Base-by-base conservation (phyloP, 2,888 invertebrate genomes). In the Meteorus cinctellus region DNA sequence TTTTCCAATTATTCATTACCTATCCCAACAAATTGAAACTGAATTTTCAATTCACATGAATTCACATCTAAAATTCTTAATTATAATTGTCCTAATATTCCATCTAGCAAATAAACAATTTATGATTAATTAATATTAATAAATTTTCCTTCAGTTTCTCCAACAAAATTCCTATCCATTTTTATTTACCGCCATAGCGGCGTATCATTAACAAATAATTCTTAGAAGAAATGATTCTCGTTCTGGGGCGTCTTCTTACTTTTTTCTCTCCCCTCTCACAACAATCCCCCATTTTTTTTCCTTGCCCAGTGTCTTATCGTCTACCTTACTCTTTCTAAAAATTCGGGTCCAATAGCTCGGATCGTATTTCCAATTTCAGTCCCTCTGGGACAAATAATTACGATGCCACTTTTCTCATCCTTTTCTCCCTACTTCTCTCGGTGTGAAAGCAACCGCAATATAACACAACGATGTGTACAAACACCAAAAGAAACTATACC, bases 171-270 rank as follows among this genome's bases (percentile, higher is more conserved):
- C 48, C 48, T n/a, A 48, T 6, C 16, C 16, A 48, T n/a, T 14
- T n/a, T 3, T 16, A 48, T 5, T n/a, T n/a, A 48, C 4, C 4
- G 77, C 74, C 75, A 48, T n/a, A 29, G n/a, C 31, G 31, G 65
- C 68, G 81, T 81, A 81, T 84, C 83, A 83, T 83, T 84, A 84
- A 85, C 83, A 82, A 84, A 85, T 85, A 82, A 83, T 85, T 83
- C 83, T 72, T 70, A 79, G 82, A 82, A 83, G 69, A 31, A 79
- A 75, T 73, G 45, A 76, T 78, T 34, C 55, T 62, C 62, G 16
- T 62, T 62, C n/a, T 19, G 55, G 19, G 24, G 10, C 19, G 19
- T 19, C 31, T 48, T 24, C 14, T 24, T 24, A 19, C 48, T n/a
- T 24, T 5, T 29, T 62, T 29, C 12, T 31, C 4, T 55, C n/a